These are phyloP conservation scores for Panonychus citri DNA, from an alignment of 1,140 invertebrate species.

Conservation along the genomic window DNA sequence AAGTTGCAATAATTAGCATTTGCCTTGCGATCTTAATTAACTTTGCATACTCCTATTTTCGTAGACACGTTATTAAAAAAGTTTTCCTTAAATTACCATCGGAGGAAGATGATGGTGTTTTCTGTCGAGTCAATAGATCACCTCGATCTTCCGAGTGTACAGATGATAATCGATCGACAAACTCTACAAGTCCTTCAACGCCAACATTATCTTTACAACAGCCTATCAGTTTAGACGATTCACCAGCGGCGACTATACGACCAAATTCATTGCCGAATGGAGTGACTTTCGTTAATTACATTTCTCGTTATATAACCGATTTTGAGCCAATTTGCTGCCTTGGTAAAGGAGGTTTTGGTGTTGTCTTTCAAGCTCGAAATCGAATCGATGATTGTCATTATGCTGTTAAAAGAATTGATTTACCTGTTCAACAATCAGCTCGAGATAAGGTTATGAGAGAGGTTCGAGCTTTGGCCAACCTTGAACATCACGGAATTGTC, in stretches of 20 bases:
- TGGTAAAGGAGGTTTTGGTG: slow-evolving; percentile 83
- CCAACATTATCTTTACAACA: background rate
- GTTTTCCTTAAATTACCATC: no score
- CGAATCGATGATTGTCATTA: slow-evolving; percentile 83
- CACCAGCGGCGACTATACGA: background rate
- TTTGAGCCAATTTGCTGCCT: slow-evolving; percentile 61
- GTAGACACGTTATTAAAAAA: background rate
- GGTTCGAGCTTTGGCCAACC: slow-evolving; percentile 70
- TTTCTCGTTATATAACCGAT: slow-evolving; percentile 54
- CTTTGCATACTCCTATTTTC: slow-evolving; percentile 4
- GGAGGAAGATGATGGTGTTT: no score
- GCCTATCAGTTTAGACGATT: no score
- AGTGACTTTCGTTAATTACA: slow-evolving; percentile 16
- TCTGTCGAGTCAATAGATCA: background rate
- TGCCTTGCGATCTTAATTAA: slow-evolving; percentile 11
- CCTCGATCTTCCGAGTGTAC: background rate
- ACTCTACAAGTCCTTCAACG: background rate
- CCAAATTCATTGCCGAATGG: background rate
- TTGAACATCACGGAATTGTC: slow-evolving; percentile 85
- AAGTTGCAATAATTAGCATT: slow-evolving; percentile 41
- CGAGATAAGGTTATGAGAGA: slow-evolving; percentile 71
- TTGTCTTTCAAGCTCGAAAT: slow-evolving; percentile 85
- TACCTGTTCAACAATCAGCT: slow-evolving; percentile 51
- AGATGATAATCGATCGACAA: background rate
- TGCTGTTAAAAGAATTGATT: slow-evolving; percentile 75